Evolutionary conservation across 2,113 vertebrate genomes (phyloP), one percentile per base, ranked within the genome.

Genomic region (Suricata suricatta): DNA sequence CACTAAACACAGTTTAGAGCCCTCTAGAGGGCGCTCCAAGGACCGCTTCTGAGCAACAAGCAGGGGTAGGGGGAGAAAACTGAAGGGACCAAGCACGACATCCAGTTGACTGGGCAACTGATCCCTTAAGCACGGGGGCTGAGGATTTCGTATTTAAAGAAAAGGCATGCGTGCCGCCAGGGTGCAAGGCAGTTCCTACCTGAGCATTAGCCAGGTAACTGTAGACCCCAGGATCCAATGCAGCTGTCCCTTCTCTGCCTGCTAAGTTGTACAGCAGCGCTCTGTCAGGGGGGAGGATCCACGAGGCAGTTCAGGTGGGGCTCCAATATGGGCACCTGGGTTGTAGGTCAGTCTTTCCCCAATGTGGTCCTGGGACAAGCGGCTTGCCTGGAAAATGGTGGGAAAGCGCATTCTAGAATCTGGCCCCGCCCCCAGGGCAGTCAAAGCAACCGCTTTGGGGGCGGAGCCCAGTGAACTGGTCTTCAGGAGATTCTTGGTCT

Each of bases 41-140:
- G 52, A 52, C 33, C 29, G 6, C 14, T 71, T 35, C 41, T 11
- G 1, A 41, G 27, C 21, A 16, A 16, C 5, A 29, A 31, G 29
- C 14, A 0, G 6, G 19, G 14, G 50, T 33, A 17, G 35, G 29
- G 13, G 54, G 23, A 66, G 83, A 79, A 76, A 79, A 47, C 9
- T 5, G 10, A 47, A 69, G 35, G 41, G 12, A 54, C 5, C 0
- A 29, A 77, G 25, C 0, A 29, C 60, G 25, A 38, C 68, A 63
- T 63, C 35, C 5, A 44, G n/a, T 69, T n/a, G 27, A 0, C 23
- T 54, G 14, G 35, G 10, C 14, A 2, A 52, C n/a, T 52, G 7
- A 9, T 31, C 79, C 29, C 60, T 88, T 82, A 29, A 63, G 41
- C 0, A 2, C 31, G 57, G 14, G 31, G 33, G 19, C 60, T 16